phyloP scores from a whole-genome alignment of 1,140 invertebrate species.

The Lutraria rhynchaena region DNA sequence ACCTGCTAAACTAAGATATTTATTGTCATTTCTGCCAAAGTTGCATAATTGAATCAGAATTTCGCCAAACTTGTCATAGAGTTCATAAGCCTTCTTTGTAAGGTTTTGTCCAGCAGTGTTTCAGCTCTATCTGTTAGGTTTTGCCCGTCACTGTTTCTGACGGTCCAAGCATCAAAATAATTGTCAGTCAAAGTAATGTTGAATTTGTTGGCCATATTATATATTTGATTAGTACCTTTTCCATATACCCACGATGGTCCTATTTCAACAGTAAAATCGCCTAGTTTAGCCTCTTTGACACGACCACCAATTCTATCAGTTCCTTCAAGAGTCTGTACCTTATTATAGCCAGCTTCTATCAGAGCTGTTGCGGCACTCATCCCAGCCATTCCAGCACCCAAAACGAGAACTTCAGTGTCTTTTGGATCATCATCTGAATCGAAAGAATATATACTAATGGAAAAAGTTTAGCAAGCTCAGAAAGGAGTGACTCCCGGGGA shows the following conservation, averaged over 20 bases:
- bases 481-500: too few species aligned
- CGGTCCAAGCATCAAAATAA: background rate
- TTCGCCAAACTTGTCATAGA: background rate
- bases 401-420: background rate
- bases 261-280: background rate
- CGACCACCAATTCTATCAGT: conserved; percentile 10
- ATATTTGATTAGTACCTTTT: background rate
- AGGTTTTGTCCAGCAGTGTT: too few species aligned
- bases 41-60: background rate
- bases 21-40: background rate
- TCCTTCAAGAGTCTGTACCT: conserved; percentile 12
- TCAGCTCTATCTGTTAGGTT: conserved; percentile 10
- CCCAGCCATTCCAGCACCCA: conserved; percentile 32
- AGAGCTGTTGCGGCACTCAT: conserved; percentile 6
- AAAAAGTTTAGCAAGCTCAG: too few species aligned
- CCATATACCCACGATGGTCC: conserved; percentile 24
- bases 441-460: too few species aligned
- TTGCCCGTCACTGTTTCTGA: background rate
- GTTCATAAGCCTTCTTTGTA: background rate
- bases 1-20: background rate
- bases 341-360: background rate
- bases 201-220: background rate
- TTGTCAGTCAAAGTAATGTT: background rate
- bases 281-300: background rate
- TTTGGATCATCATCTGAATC: too few species aligned